phyloP scores from a whole-genome alignment of 2,888 invertebrate species.

The Linnaemya tessellans region DNA sequence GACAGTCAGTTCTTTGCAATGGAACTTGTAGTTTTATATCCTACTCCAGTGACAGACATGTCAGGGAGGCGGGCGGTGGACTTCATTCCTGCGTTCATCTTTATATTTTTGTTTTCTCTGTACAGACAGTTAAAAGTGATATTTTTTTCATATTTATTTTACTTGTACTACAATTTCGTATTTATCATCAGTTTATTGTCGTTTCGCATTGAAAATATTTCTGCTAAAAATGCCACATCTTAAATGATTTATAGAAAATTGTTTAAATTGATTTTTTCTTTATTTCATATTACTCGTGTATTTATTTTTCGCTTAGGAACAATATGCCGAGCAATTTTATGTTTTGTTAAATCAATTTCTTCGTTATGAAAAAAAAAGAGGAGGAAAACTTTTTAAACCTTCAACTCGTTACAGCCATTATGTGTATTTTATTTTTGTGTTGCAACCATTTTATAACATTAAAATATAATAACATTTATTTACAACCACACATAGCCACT shows the following conservation, averaged over 20 bases:
- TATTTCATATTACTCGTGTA: constrained; percentile 11
- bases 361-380: constrained; percentile 3
- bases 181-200: constrained; percentile 58
- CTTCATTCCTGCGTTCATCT: neutral
- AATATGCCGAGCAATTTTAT: constrained; percentile 36
- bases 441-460: constrained; percentile 65
- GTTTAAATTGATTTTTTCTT: constrained; percentile 49
- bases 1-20: constrained; percentile 46
- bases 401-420: constrained; percentile 58
- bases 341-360: constrained; percentile 54
- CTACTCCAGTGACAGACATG: constrained; percentile 8
- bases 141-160: neutral
- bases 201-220: constrained; percentile 47
- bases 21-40: constrained; percentile 30
- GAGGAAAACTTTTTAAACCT: constrained; percentile 38
- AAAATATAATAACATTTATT: constrained; percentile 65
- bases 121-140: neutral
- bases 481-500: too few species aligned
- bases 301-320: constrained; percentile 28
- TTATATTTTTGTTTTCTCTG: neutral
- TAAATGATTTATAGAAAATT: constrained; percentile 67
- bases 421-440: constrained; percentile 57
- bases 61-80: neutral
- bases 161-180: constrained; percentile 12
- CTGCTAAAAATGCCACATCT: constrained; percentile 25